Conservation (phyloP, 1,140 invertebrate species). For the Adoxophyes honmai region DNA sequence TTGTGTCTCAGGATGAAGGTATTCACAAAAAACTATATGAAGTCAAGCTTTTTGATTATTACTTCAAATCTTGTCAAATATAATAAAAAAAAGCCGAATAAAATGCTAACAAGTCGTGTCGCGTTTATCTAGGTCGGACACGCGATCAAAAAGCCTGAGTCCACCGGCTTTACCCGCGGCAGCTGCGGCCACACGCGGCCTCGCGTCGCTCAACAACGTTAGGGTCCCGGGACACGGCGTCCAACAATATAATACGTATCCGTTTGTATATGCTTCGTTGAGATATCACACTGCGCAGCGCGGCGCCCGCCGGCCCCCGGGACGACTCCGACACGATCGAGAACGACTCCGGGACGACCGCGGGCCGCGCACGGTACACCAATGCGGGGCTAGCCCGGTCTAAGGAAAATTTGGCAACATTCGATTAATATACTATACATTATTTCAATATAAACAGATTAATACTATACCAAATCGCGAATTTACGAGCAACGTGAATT, state of each 20-base stretch:
- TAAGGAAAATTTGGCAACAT: slow-evolving; percentile 57
- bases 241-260: slow-evolving; percentile 12
- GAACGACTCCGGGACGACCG: not conserved
- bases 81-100: no score
- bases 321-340: not conserved
- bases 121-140: no score
- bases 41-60: no score
- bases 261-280: slow-evolving; percentile 30
- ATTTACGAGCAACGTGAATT: not conserved
- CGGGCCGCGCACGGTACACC: not conserved
- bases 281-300: slow-evolving; percentile 23
- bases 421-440: slow-evolving; percentile 17
- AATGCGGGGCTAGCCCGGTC: slow-evolving; percentile 13
- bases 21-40: no score
- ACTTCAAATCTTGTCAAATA: no score
- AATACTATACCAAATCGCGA: slow-evolving; percentile 6
- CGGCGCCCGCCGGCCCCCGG: not conserved
- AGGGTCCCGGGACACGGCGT: slow-evolving; percentile 22
- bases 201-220: no score
- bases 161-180: no score
- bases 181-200: no score
- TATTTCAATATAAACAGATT: slow-evolving; percentile 2
- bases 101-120: no score
- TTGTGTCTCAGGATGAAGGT: no score
- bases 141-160: no score